Evolutionary conservation across 2,113 vertebrate species (phyloP).

Genomic region (Pseudolaguvia tuberculata): DNA sequence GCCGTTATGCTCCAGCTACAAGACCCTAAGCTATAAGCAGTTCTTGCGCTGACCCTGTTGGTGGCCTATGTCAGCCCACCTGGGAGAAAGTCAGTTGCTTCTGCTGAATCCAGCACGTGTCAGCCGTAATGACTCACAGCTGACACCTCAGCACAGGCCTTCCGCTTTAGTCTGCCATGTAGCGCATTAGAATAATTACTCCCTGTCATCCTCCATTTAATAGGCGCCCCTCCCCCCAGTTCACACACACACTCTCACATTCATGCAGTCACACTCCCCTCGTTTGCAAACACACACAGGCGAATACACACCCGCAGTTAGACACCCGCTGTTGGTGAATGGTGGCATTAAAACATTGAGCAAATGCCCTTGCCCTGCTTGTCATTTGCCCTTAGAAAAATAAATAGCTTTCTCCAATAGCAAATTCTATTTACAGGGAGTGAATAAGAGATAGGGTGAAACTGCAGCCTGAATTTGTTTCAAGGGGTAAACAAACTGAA

Average conservation of each 20-base stretch:
- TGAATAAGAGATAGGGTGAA: slow-evolving; percentile 17
- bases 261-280: slow-evolving; percentile 25
- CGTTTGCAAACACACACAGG: slow-evolving; percentile 36
- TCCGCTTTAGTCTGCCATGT: slow-evolving; percentile 60
- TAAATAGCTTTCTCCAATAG: slow-evolving; percentile 35
- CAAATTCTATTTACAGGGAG: slow-evolving; percentile 33
- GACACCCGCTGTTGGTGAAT: slow-evolving; percentile 40
- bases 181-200: slow-evolving; percentile 69
- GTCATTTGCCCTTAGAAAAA: slow-evolving; percentile 38
- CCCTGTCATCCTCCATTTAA: slow-evolving; percentile 67
- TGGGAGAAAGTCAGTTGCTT: slow-evolving; percentile 65
- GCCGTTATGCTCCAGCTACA: slow-evolving; percentile 15
- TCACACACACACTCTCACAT: slow-evolving; percentile 40
- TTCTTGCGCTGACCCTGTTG: slow-evolving; percentile 23
- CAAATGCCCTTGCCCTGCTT: slow-evolving; percentile 23
- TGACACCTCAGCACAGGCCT: slow-evolving; percentile 61
- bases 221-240: slow-evolving; percentile 40
- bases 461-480: slow-evolving; percentile 19
- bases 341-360: slow-evolving; percentile 38
- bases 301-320: slow-evolving; percentile 31
- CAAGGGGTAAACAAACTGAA: slow-evolving; percentile 17
- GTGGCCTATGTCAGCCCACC: slow-evolving; percentile 55
- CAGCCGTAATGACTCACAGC: slow-evolving; percentile 63
- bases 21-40: slow-evolving; percentile 13
- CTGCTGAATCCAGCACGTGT: slow-evolving; percentile 60